Base-by-base conservation (phyloP, 2,888 invertebrate genomes). In the Synergus japonicus region DNA sequence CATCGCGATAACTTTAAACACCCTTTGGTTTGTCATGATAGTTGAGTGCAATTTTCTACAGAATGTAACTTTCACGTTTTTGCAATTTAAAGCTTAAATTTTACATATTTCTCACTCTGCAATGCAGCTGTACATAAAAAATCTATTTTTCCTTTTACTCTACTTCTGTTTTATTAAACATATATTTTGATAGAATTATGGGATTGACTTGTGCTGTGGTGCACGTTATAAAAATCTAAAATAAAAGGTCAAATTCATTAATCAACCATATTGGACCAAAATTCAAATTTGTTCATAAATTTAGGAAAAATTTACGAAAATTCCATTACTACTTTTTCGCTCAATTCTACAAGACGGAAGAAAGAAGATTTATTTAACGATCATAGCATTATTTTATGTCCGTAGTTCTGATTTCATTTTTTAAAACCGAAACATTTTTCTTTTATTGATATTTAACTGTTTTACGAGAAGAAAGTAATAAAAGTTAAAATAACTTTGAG, bases 1-100 rank as follows among this genome's bases (percentile, higher is more conserved):
- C 54, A 73, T 54, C 54, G 49, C 18, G 73, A 54, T 54, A 41
- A 54, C 54, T 73, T 49, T n/a, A 58, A 73, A 73, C 54, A 54
- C 54, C 73, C 54, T 54, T 73, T 41, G n/a, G 73, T 73, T 73
- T 73, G 54, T 18, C 54, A 54, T 73, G 18, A 37, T 41, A 58
- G 37, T 73, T 73, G 37, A 73, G 49, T 13, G 5, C 12, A 63
- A 63, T 29, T 63, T 63, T 63, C 10, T 18, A 9, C 18, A 18
- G 18, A 58, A 10, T 13, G 5, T 18, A 5, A 46, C 41, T 54
- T 58, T 73, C n/a, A 54, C 5, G 10, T 49, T 37, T 73, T 73
- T 73, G 41, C 37, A 29, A 18, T 49, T 41, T 58, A 8, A 12
- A 54, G 18, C 54, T 73, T 15, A n/a, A 49, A 54, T 10, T 29